These are phyloP conservation scores for Paguma larvata DNA, from an alignment of 2,797 vertebrate species.

Conservation along the genomic window DNA sequence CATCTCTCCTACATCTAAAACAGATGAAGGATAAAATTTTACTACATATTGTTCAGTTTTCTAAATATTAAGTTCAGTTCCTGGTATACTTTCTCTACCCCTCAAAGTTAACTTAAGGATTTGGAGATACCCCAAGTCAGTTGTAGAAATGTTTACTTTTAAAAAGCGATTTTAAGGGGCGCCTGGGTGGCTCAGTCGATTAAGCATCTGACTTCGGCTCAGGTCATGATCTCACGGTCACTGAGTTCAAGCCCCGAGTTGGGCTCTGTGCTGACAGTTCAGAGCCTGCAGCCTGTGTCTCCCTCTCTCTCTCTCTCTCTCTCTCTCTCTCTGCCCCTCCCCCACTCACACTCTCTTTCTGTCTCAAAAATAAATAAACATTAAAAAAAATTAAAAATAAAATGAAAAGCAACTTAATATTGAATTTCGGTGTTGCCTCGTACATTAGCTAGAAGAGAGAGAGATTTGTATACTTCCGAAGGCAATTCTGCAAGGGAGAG, in stretches of 20 bases:
- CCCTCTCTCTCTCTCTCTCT: too few species aligned
- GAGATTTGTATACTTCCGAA: neutral
- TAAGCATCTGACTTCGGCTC: too few species aligned
- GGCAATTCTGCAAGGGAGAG: neutral
- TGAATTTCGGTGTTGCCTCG: neutral
- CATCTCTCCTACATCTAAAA: neutral
- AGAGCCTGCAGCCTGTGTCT: too few species aligned
- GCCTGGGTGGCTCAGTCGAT: too few species aligned
- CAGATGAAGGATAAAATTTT: neutral
- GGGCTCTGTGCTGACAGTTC: too few species aligned
- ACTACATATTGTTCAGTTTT: neutral
- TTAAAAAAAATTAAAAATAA: too few species aligned
- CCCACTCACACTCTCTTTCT: too few species aligned
- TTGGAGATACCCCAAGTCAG: neutral
- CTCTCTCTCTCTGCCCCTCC: too few species aligned
- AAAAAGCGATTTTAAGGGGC: neutral
- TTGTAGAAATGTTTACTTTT: neutral
- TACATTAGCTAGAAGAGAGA: neutral
- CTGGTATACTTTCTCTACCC: neutral
- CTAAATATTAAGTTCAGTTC: neutral
- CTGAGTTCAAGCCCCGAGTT: too few species aligned
- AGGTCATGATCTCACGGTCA: too few species aligned
- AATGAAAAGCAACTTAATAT: neutral
- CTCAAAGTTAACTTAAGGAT: constrained; percentile 7
- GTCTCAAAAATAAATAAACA: too few species aligned